Evolutionary conservation across 2,797 vertebrate species (phyloP), one percentile per base, ranked within the genome.

Genomic region (Siniperca scherzeri): DNA sequence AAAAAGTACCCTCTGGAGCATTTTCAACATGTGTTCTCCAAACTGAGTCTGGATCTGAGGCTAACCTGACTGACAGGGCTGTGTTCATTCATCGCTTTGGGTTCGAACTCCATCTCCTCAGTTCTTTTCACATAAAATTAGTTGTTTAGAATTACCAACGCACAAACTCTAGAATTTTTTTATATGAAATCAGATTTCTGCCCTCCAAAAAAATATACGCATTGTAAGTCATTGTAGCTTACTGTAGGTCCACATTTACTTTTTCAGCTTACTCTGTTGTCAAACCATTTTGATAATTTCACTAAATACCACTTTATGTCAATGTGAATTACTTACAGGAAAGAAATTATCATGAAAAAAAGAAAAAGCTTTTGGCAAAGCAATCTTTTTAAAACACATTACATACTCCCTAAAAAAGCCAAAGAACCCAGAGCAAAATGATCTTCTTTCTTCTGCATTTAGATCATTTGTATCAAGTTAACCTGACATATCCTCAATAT

Each of bases 401-500:
- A 12, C 30, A 30, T 6, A 11, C n/a, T 68, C 22, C 14, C 81
- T 65, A 22, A 62, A 44, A 36, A 27, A 74, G 22, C 27, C 19
- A 61, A 7, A 25, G 27, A 57, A 40, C 5, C 27, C 33, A 21
- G 42, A 83, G 52, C 22, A 40, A 22, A 76, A 68, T 69, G 0
- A 48, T 70, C 44, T 56, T n/a, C 69, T 19, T 56, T n/a, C 69
- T 19, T 27, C 36, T 57, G 22, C 62, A 33, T 80, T 46, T 48
- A 13, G 52, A 68, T 80, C 0, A 33, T 75, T 73, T 70, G 40
- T 59, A 16, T 53, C 7, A 81, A 83, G 44, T 75, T 66, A 70
- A 72, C 11, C 65, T 74, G 83, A 81, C 76, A 62, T 0, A 17
- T 59, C 59, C 65, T 87, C 81, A 69, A 76, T 87, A 77, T 27